Evolutionary conservation across 2,113 vertebrate genomes (phyloP), one percentile per base, ranked within the genome.

Genomic region (Apaloderma vittatum): DNA sequence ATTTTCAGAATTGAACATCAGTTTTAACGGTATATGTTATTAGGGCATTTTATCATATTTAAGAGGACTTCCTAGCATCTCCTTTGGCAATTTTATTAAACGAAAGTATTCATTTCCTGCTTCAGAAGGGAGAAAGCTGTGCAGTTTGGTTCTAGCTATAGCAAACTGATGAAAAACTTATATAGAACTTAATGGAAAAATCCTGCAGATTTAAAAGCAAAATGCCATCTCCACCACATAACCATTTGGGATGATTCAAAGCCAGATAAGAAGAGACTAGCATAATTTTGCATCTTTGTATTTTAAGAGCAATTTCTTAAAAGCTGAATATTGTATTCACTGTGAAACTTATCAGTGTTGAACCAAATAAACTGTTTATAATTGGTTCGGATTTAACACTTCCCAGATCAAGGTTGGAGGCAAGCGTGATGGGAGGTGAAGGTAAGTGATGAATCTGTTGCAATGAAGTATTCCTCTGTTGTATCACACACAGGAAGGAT

Each of bases 31-130:
- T 91, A 13, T 92, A 65, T 75, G 37, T 86, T 91, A 72, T 86
- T 95, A 92, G 52, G 48, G 80, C 43, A 74, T 93, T 96, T 91
- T 78, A 65, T 95, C 70, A 93, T 93, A 78, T 88, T 91, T 88
- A 91, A 93, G 83, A 92, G 37, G 70, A 85, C 62, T 87, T 97
- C 72, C 63, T 83, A 93, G 84, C 62, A 54, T 76, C 66, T 93
- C 84, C 73, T 87, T 75, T 12, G 17, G 80, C 84, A 81, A 21
- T 85, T 91, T 91, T 86, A 85, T 91, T 88, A 94, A 93, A 78
- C 5, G 11, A 68, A 90, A 86, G 80, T 80, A 80, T 77, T 96
- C 3, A 79, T 94, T 95, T 93, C 74, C 66, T 93, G 46, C 22
- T 65, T 83, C 9, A 4, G 70, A 89, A 87, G 20, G 73, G 40